Conservation (phyloP, 2,888 invertebrate genomes). For the Nasonia oneida region DNA sequence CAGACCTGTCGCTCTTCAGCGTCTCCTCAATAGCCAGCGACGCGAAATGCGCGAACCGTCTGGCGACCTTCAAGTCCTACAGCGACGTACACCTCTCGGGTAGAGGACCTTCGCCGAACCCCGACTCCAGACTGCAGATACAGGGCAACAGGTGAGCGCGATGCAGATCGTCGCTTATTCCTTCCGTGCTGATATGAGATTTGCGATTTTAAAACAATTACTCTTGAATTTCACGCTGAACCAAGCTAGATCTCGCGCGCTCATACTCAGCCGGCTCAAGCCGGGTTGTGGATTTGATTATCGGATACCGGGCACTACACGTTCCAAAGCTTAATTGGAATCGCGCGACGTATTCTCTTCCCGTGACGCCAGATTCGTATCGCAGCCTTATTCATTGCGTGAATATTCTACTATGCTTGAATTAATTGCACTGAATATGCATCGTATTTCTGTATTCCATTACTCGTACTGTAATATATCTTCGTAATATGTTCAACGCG, state of each 20-base stretch:
- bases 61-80: constrained; percentile 81
- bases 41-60: constrained; percentile 77
- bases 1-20: constrained; percentile 90
- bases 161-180: too few species aligned
- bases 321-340: not conserved
- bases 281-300: not conserved
- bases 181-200: too few species aligned
- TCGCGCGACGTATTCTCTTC: not conserved
- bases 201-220: too few species aligned
- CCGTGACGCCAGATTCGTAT: not conserved
- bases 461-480: not conserved
- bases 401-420: not conserved
- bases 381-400: not conserved
- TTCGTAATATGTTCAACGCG: too few species aligned
- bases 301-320: not conserved
- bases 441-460: not conserved
- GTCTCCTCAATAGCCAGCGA: constrained; percentile 85
- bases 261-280: not conserved
- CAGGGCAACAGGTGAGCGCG: constrained; percentile 73
- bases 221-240: too few species aligned
- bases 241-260: too few species aligned
- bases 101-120: constrained; percentile 87
- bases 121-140: constrained; percentile 80
- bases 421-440: not conserved
- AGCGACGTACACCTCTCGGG: constrained; percentile 79